Conservation (phyloP, 2,113 vertebrate species). For the Cyphomyrus plagiostoma region DNA sequence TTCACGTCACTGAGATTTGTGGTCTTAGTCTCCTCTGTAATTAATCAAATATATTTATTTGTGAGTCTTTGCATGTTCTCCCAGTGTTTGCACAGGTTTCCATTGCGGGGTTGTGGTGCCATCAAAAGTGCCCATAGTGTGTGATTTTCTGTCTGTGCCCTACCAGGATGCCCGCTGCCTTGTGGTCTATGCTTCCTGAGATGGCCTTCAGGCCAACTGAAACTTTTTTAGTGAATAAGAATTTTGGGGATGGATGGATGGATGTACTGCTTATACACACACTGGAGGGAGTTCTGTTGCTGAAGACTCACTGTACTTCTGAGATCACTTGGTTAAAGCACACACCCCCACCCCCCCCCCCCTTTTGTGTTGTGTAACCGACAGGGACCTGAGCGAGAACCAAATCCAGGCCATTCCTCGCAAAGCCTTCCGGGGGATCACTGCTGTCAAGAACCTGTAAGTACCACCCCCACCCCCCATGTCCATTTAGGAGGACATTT, state of each 20-base stretch:
- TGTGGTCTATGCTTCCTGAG: neutral
- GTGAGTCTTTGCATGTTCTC: neutral
- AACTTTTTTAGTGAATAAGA: neutral
- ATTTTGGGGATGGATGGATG: neutral
- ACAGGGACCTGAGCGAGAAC: constrained; percentile 95
- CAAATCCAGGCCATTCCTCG: constrained; percentile 95
- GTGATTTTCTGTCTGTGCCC: neutral
- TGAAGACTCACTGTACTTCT: neutral
- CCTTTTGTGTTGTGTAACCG: constrained; percentile 38
- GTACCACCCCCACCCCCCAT: constrained; percentile 36
- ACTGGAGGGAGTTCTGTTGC: constrained; percentile 29
- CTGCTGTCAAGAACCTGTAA: constrained; percentile 95
- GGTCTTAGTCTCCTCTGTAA: constrained; percentile 35
- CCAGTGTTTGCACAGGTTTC: neutral
- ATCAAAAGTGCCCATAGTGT: neutral
- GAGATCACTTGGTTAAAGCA: neutral
- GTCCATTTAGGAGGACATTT: neutral
- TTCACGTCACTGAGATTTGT: constrained; percentile 15
- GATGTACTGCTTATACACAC: constrained; percentile 13
- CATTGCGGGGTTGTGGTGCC: neutral
- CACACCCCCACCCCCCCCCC: neutral
- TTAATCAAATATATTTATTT: neutral
- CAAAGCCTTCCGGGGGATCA: constrained; percentile 94
- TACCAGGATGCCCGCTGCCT: neutral
- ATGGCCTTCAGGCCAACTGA: neutral